Evolutionary conservation across 2,888 invertebrate genomes (phyloP), one percentile per base, ranked within the genome.

Genomic region (Drosophila melanosoma): DNA sequence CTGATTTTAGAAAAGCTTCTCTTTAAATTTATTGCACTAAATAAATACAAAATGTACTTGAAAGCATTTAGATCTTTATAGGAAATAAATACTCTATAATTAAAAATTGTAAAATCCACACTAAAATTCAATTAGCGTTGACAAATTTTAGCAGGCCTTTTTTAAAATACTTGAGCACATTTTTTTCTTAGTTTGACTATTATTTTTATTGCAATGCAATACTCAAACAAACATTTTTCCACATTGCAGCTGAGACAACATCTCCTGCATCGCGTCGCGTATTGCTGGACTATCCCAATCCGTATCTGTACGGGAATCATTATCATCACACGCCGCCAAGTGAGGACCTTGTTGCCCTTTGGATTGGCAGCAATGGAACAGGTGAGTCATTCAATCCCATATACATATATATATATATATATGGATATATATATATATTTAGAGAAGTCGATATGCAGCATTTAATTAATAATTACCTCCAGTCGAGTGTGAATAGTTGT

Each of bases 261-360:
- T 92, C 93, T 79, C 93, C 92, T 76, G 93, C 92, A 78, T 94
- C 93, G 84, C 94, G 93, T 72, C 93, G 93, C 75, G 92, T 93
- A 57, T 87, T 93, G 23, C 85, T 93, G 69, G 93, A 93, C 76
- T 93, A 93, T 84, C 91, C 93, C 11, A 93, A 89, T 85, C 93
- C 93, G 32, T 93, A 93, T 88, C 78, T 93, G 62, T 93, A 93
- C 82, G 91, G 93, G 52, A 93, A 93, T 82, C 93, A 91, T 76
- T 93, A 94, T 93, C 84, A 84, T 42, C 93, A 93, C 79, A 91
- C 93, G 84, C 93, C 95, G 87, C 95, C 95, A 91, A 96, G 95
- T 92, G 96, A 96, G 94, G 96, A 96, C 92, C 94, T 96, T 91
- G 96, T 96, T 92, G 96, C 96, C 82, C 94, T 96, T 83, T 96